phyloP scores from a whole-genome alignment of 2,797 vertebrate species.

The Poeciliopsis gracilis region DNA sequence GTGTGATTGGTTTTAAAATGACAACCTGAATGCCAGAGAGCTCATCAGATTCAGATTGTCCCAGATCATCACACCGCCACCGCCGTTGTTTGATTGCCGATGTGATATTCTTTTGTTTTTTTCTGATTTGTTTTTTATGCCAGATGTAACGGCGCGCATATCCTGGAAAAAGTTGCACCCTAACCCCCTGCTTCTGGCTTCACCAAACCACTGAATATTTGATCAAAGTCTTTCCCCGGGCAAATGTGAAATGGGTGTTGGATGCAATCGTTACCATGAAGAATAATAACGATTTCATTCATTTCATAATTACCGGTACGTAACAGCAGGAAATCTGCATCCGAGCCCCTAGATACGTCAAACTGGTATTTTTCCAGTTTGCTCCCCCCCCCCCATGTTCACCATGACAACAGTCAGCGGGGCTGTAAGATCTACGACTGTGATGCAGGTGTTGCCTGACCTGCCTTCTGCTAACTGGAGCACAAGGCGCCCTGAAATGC shows the following conservation, averaged over 20 bases:
- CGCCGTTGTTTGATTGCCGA: too few relatives aligned
- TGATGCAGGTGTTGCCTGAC: slow-evolving; percentile 43
- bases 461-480: slow-evolving; percentile 29
- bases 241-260: too few relatives aligned
- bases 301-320: too few relatives aligned
- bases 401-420: neutral
- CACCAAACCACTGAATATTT: neutral
- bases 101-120: too few relatives aligned
- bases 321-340: neutral
- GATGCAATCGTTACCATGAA: too few relatives aligned
- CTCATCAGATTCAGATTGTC: neutral
- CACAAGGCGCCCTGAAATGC: neutral
- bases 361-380: neutral
- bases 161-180: neutral
- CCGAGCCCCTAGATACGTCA: neutral
- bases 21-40: neutral
- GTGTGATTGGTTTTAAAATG: neutral
- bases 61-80: neutral
- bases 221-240: neutral
- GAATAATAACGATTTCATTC: too few relatives aligned
- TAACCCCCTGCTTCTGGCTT: neutral
- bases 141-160: neutral
- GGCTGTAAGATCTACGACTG: slow-evolving; percentile 28
- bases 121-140: too few relatives aligned
- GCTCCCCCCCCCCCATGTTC: neutral